phyloP scores from a whole-genome alignment of 2,888 invertebrate species.

The Himalopsyche tibetana region DNA sequence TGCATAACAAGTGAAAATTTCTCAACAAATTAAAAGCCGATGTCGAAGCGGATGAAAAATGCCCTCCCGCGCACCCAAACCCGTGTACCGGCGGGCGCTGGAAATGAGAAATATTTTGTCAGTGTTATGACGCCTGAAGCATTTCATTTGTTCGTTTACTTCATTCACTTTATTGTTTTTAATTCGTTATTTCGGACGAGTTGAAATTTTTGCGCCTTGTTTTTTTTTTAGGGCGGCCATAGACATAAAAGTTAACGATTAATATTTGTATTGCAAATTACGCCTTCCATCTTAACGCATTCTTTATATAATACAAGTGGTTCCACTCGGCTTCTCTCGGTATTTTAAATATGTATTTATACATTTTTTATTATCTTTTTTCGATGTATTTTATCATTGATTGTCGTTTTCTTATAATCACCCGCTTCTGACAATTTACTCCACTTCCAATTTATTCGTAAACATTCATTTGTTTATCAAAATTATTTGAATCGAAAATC shows the following conservation, averaged over 20 bases:
- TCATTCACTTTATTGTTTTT: constrained; percentile 31
- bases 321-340: too few species aligned
- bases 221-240: background rate
- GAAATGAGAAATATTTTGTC: constrained; percentile 20
- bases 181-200: constrained; percentile 22
- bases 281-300: background rate
- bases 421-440: too few species aligned
- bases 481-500: too few species aligned
- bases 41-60: constrained; percentile 65
- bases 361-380: too few species aligned
- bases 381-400: too few species aligned
- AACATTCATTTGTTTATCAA: too few species aligned
- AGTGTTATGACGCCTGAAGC: constrained; percentile 29
- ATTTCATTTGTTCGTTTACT: constrained; percentile 34
- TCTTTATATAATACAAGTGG: background rate
- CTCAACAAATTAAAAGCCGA: constrained; percentile 64
- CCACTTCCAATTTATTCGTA: too few species aligned
- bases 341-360: too few species aligned
- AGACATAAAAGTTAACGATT: constrained; percentile 1
- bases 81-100: background rate
- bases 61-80: constrained; percentile 47
- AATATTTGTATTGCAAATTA: background rate
- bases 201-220: constrained; percentile 14
- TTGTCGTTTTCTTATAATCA: too few species aligned
- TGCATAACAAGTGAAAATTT: constrained; percentile 62